Evolutionary conservation across 2,888 invertebrate genomes (phyloP).

Genomic region (Holacanthella duospinosa): DNA sequence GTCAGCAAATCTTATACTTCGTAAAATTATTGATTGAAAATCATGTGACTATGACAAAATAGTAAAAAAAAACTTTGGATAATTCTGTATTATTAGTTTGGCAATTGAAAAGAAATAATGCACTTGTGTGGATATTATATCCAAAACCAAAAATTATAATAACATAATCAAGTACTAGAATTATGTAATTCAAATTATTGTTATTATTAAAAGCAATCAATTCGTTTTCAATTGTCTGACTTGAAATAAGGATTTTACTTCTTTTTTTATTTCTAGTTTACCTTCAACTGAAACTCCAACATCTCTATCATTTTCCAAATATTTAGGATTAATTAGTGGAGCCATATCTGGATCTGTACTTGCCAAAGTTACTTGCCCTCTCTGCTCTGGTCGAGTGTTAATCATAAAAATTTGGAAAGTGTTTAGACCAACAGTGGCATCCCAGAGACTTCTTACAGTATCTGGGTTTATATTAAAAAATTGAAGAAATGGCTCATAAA

Average conservation of each 20-base stretch:
- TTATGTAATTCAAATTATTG: too few relatives aligned
- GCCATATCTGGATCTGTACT: not conserved
- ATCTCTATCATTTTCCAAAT: slow-evolving; percentile 3
- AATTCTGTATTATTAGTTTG: too few relatives aligned
- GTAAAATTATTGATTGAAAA: too few relatives aligned
- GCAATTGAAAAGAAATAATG: too few relatives aligned
- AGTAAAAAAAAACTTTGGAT: too few relatives aligned
- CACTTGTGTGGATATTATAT: too few relatives aligned
- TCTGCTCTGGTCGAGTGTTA: slow-evolving; percentile 6
- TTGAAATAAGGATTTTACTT: too few relatives aligned
- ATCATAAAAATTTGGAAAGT: slow-evolving; percentile 8
- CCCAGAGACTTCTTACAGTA: not conserved
- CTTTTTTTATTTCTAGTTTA: not conserved
- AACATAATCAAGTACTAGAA: too few relatives aligned
- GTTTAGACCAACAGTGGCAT: not conserved
- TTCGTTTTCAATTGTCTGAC: too few relatives aligned
- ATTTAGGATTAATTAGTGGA: slow-evolving; percentile 7
- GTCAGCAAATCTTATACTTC: too few relatives aligned
- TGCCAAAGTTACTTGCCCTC: slow-evolving; percentile 1
- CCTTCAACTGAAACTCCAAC: slow-evolving; percentile 5
- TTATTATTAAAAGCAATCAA: too few relatives aligned
- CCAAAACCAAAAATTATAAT: not conserved
- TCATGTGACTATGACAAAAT: too few relatives aligned
- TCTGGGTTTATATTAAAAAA: not conserved
- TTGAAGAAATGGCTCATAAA: not conserved